phyloP scores from a whole-genome alignment of 37 sponge, comb jelly and placozoan genomes.

The Mnemiopsis leidyi region DNA sequence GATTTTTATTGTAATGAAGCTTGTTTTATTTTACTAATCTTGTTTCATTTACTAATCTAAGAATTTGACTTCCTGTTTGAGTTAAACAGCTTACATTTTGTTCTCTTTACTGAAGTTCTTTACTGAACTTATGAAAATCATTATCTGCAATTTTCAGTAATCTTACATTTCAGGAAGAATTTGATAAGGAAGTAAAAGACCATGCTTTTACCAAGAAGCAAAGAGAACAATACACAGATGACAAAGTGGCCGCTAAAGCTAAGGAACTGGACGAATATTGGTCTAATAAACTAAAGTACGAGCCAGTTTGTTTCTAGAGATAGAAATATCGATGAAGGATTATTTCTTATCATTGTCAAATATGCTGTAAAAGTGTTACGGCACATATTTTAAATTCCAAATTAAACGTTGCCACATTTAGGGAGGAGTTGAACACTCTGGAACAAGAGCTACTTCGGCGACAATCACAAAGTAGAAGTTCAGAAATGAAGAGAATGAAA shows the following conservation, averaged over 20 bases:
- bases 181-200: slow-evolving; percentile 19
- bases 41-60: too few relatives aligned
- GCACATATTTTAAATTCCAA: too few relatives aligned
- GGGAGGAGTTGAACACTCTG: slow-evolving; percentile 4
- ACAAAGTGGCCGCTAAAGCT: background rate
- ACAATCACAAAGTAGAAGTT: slow-evolving; percentile 47
- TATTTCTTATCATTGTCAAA: too few relatives aligned
- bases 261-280: slow-evolving; percentile 51
- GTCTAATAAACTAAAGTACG: slow-evolving; percentile 25
- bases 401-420: too few relatives aligned
- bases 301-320: too few relatives aligned
- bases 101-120: background rate
- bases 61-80: too few relatives aligned
- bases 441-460: slow-evolving; percentile 24
- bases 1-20: too few relatives aligned
- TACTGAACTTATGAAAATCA: background rate
- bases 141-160: background rate
- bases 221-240: slow-evolving; percentile 50
- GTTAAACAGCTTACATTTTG: too few relatives aligned
- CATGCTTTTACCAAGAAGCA: slow-evolving; percentile 4
- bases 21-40: too few relatives aligned
- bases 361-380: too few relatives aligned
- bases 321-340: too few relatives aligned
- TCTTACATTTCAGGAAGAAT: background rate
- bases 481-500: slow-evolving; percentile 57